Base-by-base conservation (phyloP, 1,140 invertebrate species). In the Drosophila littoralis region DNA sequence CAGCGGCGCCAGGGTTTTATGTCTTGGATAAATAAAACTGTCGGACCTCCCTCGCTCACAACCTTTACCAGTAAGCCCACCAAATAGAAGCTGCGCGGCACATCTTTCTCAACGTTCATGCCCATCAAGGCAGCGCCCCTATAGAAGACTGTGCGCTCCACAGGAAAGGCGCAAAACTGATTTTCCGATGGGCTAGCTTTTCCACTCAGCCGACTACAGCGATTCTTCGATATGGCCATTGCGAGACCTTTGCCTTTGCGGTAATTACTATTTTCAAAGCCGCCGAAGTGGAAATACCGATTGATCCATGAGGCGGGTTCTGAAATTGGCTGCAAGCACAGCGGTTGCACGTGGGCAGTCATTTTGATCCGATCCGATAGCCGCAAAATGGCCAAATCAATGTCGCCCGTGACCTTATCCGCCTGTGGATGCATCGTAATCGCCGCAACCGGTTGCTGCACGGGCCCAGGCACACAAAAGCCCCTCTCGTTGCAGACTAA, bases 71-170 rank as follows among this genome's bases (percentile, higher is more conserved):
- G 50, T 6, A 88, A 12, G 0, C 52, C 83, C 1, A 66, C 63
- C 46, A 88, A n/a, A 36, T 88, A 84, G 42, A 81, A 89, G n/a
- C 60, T 80, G 0, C 45, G 45, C 4, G 83, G 83, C 22, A 66
- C 50, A 32, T 79, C 73, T 0, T 42, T 28, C 7, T 48, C 63
- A 38, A 89, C 64, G 32, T 84, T 77, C 5, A 81, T 22, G 1
- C 69, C 84, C 80, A 89, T 61, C 7, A 89, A 9, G 6, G 67
- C 32, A 1, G 75, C 12, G 9, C 80, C 80, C 1, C 67, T 59
- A 45, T 69, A 89, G 77, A 74, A 84, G 8, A 32, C 67, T 1
- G 58, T 78, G 0, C 55, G 42, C 9, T 65, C 70, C 0, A 42
- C 22, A 4, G 85, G 84, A 33, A 33, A 84, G 1, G 13, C 77